phyloP scores from a whole-genome alignment of 2,113 vertebrate genomes.

The Centrocercus urophasianus region DNA sequence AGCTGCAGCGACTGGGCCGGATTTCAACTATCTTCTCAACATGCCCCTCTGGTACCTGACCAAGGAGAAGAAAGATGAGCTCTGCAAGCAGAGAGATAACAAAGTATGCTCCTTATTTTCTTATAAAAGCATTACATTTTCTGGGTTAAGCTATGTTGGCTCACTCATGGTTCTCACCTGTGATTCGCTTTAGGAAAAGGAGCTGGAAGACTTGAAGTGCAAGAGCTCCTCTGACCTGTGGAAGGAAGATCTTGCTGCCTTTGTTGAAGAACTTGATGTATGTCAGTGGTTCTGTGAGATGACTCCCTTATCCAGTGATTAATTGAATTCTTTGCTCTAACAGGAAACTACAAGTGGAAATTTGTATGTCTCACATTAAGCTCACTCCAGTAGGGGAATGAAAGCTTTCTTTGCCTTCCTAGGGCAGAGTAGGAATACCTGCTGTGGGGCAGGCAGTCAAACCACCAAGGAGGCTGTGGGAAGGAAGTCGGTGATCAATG shows the following conservation, averaged over 20 bases:
- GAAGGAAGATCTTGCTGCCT: conserved; percentile 90
- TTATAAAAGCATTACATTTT: background rate
- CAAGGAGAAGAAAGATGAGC: conserved; percentile 97
- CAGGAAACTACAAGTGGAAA: background rate
- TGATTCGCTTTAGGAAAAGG: conserved; percentile 74
- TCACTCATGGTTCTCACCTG: background rate
- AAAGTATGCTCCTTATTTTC: conserved; percentile 81
- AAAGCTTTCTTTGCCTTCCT: background rate
- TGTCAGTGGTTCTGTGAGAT: background rate
- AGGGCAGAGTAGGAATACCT: background rate
- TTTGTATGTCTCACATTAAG: background rate
- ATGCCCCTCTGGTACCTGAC: conserved; percentile 98
- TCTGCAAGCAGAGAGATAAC: conserved; percentile 89
- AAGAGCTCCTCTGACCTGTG: conserved; percentile 88
- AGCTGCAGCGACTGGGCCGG: conserved; percentile 79
- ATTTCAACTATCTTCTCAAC: conserved; percentile 95
- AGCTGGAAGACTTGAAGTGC: conserved; percentile 85
- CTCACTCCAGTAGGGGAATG: background rate
- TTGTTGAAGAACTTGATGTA: conserved; percentile 90
- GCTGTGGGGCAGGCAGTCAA: background rate
- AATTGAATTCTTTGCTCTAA: background rate
- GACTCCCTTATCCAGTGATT: background rate
- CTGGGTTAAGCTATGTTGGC: background rate
- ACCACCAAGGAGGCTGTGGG: background rate
- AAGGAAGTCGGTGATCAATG: background rate